phyloP scores from a whole-genome alignment of 2,888 invertebrate species.

The Uloborus plumipes region DNA sequence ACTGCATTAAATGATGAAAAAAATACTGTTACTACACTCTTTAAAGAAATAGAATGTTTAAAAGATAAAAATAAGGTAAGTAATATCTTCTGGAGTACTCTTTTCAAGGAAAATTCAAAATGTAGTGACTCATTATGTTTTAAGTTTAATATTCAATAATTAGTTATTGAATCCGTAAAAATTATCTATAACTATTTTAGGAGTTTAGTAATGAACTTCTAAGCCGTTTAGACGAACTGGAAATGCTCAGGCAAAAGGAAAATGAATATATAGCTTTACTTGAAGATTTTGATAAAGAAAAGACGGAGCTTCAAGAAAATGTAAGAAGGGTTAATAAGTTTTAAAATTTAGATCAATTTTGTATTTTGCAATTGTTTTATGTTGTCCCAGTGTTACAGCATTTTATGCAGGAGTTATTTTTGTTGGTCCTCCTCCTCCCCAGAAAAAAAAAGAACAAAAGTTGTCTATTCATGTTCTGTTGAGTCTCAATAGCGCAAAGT shows the following conservation, averaged over 20 bases:
- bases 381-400: too few species aligned
- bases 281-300: constrained; percentile 33
- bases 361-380: too few species aligned
- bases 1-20: constrained; percentile 20
- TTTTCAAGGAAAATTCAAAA: background rate
- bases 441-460: too few species aligned
- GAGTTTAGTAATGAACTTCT: constrained; percentile 28
- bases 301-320: constrained; percentile 22
- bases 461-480: too few species aligned
- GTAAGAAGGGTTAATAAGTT: constrained; percentile 9
- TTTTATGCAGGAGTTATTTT: too few species aligned
- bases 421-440: too few species aligned
- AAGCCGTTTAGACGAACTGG: constrained; percentile 15
- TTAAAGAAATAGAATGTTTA: constrained; percentile 22
- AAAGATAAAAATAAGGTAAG: constrained; percentile 27
- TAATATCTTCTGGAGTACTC: background rate
- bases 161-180: background rate
- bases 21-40: constrained; percentile 11
- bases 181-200: constrained; percentile 9
- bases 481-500: too few species aligned
- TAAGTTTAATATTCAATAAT: background rate
- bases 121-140: background rate
- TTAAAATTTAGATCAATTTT: too few species aligned
- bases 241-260: constrained; percentile 25
- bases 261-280: constrained; percentile 27